Evolutionary conservation across 2,797 vertebrate species (phyloP), one percentile per base, ranked within the genome.

Genomic region (Urophycis tenuis): DNA sequence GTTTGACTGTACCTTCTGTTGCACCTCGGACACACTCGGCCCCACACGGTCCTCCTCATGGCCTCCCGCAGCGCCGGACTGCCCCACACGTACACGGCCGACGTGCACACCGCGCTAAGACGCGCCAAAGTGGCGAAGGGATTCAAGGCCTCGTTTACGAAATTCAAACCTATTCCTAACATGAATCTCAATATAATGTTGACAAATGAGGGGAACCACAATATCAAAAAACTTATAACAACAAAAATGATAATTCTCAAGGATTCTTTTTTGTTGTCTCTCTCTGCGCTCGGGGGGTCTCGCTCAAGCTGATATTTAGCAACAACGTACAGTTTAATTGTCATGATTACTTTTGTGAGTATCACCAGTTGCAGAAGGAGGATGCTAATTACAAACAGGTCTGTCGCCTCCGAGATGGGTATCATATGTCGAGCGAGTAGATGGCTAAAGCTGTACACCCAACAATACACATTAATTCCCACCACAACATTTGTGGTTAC

Each of bases 211-310:
- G 89, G 88, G 41, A 78, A 60, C 92, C 93, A 94, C 71, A 93
- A 19, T 32, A 77, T 35, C 76, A 94, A 49, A 69, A 93, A 93
- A 53, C 78, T 90, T 3, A 91, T 82, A 0, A 93, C 92, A 0
- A 92, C 91, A 45, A 93, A 89, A 0, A 93, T 88, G 3, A 93
- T 90, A 0, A 93, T 89, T 15, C 75, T 87, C 3, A 92, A 1
- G 0, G 91, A 91, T 2, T 90, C 89, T 71, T 80, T 89, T n/a
- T 91, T 90, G 83, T 1, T 89, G 0, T 88, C 88, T 49, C 10
- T 87, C 10, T 88, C 88, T 0, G 82, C 74, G 30, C 87, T 80
- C 1, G 86, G 84, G 4, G 87, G 86, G 0, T 90, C 90, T 77
- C 72, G 84, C 0, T 79, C 80, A 0, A 91, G 75, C 73, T 92